Conservation (phyloP, 1,140 invertebrate species). For the Lucilia cuprina region DNA sequence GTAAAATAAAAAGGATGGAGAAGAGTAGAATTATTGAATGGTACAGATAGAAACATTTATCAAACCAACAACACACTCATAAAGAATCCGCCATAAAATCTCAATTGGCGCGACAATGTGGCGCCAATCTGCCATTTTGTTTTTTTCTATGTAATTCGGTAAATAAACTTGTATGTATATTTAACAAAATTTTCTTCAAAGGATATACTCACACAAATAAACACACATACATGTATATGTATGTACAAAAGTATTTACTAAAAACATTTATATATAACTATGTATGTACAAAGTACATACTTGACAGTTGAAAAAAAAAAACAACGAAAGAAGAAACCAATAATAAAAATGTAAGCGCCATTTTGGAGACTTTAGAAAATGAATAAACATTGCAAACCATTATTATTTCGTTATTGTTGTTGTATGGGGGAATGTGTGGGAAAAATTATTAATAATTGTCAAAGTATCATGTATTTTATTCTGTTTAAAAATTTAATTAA, state of each 20-base stretch:
- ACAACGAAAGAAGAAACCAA: neutral
- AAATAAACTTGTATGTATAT: slow-evolving; percentile 41
- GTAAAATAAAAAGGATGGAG: neutral
- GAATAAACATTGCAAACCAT: neutral
- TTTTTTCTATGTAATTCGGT: slow-evolving; percentile 41
- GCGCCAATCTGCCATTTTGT: slow-evolving; percentile 61
- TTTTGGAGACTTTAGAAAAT: slow-evolving; percentile 1
- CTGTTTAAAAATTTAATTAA: too few relatives aligned
- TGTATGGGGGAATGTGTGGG: too few relatives aligned
- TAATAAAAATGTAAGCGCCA: neutral
- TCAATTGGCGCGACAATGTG: slow-evolving; percentile 59
- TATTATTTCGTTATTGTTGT: too few relatives aligned
- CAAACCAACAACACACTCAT: neutral
- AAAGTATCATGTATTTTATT: too few relatives aligned
- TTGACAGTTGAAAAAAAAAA: slow-evolving; percentile 1
- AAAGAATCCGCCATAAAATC: slow-evolving; percentile 46
- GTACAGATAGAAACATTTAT: slow-evolving; percentile 1
- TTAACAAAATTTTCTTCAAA: slow-evolving; percentile 43
- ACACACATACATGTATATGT: neutral
- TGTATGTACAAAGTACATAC: neutral
- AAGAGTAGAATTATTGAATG: neutral
- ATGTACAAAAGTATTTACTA: slow-evolving; percentile 1
- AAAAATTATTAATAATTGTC: too few relatives aligned
- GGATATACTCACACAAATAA: neutral
- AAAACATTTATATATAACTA: neutral